phyloP scores from a whole-genome alignment of 37 sponge, comb jelly and placozoan genomes.

The Amphimedon queenslandica region DNA sequence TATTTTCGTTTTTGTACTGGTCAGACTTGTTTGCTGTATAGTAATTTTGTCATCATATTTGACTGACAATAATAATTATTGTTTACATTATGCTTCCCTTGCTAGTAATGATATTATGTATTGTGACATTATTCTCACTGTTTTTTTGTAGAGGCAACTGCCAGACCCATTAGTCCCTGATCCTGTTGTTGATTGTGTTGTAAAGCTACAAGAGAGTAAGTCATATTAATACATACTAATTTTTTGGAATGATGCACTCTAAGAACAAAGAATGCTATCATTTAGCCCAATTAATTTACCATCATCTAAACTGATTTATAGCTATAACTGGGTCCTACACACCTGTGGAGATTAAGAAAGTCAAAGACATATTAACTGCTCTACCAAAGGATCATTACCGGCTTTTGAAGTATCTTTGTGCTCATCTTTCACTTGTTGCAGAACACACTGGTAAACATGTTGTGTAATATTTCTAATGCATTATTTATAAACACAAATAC shows the following conservation, averaged over 20 bases:
- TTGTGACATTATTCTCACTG: no score
- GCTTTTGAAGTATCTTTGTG: conserved; percentile 66
- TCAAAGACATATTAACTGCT: conserved; percentile 21
- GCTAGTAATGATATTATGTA: no score
- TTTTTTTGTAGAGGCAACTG: conserved; percentile 75
- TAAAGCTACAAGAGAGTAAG: conserved; percentile 48
- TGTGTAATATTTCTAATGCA: not conserved
- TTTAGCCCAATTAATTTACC: no score
- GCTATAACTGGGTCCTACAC: conserved; percentile 28
- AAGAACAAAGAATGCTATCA: no score
- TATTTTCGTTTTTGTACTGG: no score
- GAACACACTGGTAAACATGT: conserved; percentile 24
- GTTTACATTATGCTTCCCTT: no score
- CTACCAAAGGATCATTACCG: conserved; percentile 59
- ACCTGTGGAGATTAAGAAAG: conserved; percentile 1
- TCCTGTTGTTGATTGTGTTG: conserved; percentile 25
- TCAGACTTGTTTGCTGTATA: no score
- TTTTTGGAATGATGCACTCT: no score
- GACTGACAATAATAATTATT: no score
- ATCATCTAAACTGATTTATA: no score
- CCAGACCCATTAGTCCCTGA: conserved; percentile 71
- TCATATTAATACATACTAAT: no score
- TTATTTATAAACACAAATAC: not conserved
- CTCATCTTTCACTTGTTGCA: conserved; percentile 64
- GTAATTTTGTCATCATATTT: no score